Evolutionary conservation across 2,113 vertebrate species (phyloP).

Genomic region (Pygoscelis adeliae): DNA sequence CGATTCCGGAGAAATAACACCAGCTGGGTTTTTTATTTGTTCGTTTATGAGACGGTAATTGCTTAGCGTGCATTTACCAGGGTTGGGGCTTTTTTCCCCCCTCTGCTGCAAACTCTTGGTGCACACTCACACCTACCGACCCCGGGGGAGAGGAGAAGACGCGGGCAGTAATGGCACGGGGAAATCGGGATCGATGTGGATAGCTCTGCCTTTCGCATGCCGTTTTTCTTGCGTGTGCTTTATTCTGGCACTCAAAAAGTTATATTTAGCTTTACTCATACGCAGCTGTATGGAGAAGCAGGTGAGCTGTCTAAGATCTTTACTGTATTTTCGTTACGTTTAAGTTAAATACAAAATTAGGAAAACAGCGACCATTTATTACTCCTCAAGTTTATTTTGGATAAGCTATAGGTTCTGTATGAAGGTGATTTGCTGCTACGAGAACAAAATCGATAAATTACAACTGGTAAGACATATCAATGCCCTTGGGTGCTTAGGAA

Average conservation of each 20-base stretch:
- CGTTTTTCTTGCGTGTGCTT: background rate
- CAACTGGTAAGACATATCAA: background rate
- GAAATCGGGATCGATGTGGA: too few species aligned
- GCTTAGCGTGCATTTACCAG: background rate
- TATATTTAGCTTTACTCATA: background rate
- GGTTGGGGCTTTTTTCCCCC: background rate
- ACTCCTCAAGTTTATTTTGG: background rate
- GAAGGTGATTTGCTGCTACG: background rate
- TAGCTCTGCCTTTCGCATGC: background rate
- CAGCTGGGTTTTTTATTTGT: background rate
- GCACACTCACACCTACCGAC: background rate
- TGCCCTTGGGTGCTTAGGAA: background rate
- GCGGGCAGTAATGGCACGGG: accelerated
- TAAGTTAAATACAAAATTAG: background rate
- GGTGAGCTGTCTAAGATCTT: background rate
- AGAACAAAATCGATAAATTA: background rate
- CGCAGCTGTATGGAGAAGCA: background rate
- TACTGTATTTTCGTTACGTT: background rate
- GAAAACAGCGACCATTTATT: background rate
- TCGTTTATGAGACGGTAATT: background rate
- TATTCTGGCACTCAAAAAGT: background rate
- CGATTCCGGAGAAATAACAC: background rate
- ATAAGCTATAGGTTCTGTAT: background rate
- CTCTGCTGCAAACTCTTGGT: background rate
- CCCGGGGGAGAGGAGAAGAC: too few species aligned